Conservation (phyloP, 2,888 invertebrate species). For the Andrena haemorrhoa region DNA sequence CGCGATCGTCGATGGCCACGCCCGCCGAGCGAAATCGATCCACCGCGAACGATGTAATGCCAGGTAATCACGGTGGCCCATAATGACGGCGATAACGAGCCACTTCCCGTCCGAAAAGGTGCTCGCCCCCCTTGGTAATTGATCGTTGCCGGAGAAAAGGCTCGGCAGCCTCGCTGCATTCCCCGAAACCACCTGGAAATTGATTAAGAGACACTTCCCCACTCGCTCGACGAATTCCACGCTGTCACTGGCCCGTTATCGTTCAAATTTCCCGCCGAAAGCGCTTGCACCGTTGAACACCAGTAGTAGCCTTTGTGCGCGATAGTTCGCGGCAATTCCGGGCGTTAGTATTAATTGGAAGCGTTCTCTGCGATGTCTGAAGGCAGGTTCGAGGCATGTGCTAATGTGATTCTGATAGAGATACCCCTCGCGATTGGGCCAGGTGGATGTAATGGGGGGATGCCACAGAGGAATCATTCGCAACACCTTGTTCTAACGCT, state of each 20-base stretch:
- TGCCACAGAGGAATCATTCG: neutral
- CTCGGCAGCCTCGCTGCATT: constrained; percentile 15
- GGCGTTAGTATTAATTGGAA: neutral
- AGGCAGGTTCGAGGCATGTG: neutral
- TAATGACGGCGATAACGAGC: constrained; percentile 73
- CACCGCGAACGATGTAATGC: constrained; percentile 71
- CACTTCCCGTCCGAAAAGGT: constrained; percentile 69
- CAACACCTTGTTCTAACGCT: neutral
- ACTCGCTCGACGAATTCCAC: neutral
- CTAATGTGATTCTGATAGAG: neutral
- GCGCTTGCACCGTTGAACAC: too few relatives aligned
- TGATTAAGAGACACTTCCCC: constrained; percentile 40
- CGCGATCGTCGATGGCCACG: constrained; percentile 64
- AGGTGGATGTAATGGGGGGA: too few relatives aligned
- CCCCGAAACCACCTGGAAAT: constrained; percentile 35
- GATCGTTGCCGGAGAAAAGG: constrained; percentile 49
- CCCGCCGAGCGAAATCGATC: constrained; percentile 70
- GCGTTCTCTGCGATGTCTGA: neutral
- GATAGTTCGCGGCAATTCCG: neutral
- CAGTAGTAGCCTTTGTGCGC: neutral
- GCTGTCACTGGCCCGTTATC: neutral
- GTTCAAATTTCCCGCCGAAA: constrained; percentile 1
- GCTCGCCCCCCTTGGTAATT: constrained; percentile 54
- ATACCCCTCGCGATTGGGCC: neutral
- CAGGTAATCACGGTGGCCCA: constrained; percentile 68